Evolutionary conservation across 2,113 vertebrate genomes (phyloP).

Genomic region (Lontra canadensis): DNA sequence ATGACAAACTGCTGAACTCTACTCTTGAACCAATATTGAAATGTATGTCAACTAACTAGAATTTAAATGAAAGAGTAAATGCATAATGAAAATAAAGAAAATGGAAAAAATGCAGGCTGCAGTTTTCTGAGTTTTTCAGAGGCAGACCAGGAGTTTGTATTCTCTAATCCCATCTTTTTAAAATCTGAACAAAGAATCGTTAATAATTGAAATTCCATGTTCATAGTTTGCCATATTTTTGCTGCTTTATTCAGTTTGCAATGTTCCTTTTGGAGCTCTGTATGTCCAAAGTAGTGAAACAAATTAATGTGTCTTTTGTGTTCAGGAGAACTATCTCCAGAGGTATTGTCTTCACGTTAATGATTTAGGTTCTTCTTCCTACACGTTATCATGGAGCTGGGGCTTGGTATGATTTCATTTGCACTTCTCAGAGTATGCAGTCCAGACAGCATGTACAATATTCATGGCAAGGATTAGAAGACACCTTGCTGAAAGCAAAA

Average conservation of each 20-base stretch:
- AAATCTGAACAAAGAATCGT: neutral
- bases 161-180: neutral
- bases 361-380: neutral
- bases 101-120: neutral
- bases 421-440: neutral
- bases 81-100: neutral
- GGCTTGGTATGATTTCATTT: neutral
- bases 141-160: neutral
- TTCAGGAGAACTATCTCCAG: neutral
- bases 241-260: neutral
- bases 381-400: neutral
- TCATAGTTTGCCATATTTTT: neutral
- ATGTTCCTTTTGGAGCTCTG: neutral
- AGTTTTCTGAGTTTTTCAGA: neutral
- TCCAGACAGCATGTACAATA: neutral
- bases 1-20: neutral
- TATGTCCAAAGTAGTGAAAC: neutral
- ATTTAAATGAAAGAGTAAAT: neutral
- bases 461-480: neutral
- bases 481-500: slow-evolving; percentile 60
- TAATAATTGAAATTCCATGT: neutral
- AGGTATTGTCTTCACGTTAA: neutral
- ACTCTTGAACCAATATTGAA: neutral
- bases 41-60: neutral
- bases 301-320: neutral